Evolutionary conservation across 2,113 vertebrate species (phyloP).

Genomic region (Albula glossodonta): DNA sequence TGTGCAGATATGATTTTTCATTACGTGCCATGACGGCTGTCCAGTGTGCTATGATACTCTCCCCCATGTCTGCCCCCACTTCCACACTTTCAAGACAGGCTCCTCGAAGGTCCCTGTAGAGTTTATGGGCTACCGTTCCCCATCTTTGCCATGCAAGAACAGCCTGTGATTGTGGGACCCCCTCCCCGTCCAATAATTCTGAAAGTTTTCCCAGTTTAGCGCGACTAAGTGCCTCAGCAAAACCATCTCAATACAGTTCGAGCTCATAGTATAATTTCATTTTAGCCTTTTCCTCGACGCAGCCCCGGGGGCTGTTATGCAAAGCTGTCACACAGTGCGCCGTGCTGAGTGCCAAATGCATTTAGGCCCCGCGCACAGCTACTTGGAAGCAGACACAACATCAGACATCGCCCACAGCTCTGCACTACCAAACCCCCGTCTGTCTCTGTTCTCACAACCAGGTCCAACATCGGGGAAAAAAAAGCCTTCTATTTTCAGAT

Average conservation of each 20-base stretch:
- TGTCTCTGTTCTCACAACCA: not conserved
- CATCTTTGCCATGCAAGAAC: not conserved
- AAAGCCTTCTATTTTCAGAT: conserved; percentile 5
- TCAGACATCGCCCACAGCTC: conserved; percentile 14
- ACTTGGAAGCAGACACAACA: not conserved
- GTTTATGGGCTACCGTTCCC: not conserved
- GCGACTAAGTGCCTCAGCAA: not conserved
- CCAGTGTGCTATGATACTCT: not conserved
- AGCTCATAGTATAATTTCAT: not conserved
- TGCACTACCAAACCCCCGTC: not conserved
- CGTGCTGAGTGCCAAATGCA: not conserved
- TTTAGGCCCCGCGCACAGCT: not conserved
- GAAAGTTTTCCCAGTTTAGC: not conserved
- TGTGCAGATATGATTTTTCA: not conserved
- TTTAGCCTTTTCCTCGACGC: not conserved
- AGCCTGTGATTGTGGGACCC: not conserved
- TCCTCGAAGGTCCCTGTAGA: not conserved
- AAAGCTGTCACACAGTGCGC: not conserved
- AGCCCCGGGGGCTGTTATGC: not conserved
- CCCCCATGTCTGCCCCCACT: not conserved
- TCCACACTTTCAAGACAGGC: no score
- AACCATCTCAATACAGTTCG: not conserved
- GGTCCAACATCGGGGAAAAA: conserved; percentile 1
- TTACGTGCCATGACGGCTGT: not conserved
- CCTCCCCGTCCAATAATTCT: not conserved